These are phyloP conservation scores for Oncorhynchus gorbuscha DNA, from an alignment of 2,113 vertebrate species.

Conservation along the genomic window DNA sequence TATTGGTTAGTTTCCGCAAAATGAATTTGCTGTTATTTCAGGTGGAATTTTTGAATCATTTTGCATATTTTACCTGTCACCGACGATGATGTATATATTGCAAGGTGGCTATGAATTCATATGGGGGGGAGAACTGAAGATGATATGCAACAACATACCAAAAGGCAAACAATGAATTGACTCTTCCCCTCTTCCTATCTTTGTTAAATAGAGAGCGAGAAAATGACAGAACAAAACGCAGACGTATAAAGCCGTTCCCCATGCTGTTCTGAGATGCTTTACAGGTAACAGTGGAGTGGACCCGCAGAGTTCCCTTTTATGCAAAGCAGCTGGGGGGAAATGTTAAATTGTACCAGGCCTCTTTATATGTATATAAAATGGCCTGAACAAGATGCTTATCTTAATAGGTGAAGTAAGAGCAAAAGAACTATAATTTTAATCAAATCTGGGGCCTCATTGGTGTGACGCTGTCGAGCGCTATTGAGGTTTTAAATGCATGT, in stretches of 20 bases:
- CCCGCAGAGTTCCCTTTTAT: constrained; percentile 58
- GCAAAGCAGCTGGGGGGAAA: constrained; percentile 62
- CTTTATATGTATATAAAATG: constrained; percentile 65
- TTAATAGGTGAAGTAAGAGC: constrained; percentile 75
- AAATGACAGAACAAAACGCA: constrained; percentile 11
- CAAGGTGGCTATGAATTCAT: not conserved
- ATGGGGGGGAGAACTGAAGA: not conserved
- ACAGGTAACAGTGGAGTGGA: constrained; percentile 57
- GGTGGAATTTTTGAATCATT: not conserved
- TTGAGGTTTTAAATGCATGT: constrained; percentile 73
- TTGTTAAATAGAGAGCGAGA: constrained; percentile 32
- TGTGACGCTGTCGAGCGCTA: constrained; percentile 59
- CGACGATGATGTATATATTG: not conserved
- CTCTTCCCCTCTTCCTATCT: constrained; percentile 23
- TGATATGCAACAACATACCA: constrained; percentile 2
- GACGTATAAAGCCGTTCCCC: constrained; percentile 18
- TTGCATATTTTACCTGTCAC: not conserved
- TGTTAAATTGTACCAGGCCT: constrained; percentile 64
- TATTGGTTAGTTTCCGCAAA: not conserved
- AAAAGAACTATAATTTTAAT: constrained; percentile 78
- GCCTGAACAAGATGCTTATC: constrained; percentile 68
- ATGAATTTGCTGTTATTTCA: not conserved
- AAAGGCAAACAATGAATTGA: constrained; percentile 23
- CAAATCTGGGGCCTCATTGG: constrained; percentile 66
- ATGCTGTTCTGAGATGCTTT: constrained; percentile 48